Evolutionary conservation across 2,113 vertebrate species (phyloP).

Genomic region (Labeo rohita): DNA sequence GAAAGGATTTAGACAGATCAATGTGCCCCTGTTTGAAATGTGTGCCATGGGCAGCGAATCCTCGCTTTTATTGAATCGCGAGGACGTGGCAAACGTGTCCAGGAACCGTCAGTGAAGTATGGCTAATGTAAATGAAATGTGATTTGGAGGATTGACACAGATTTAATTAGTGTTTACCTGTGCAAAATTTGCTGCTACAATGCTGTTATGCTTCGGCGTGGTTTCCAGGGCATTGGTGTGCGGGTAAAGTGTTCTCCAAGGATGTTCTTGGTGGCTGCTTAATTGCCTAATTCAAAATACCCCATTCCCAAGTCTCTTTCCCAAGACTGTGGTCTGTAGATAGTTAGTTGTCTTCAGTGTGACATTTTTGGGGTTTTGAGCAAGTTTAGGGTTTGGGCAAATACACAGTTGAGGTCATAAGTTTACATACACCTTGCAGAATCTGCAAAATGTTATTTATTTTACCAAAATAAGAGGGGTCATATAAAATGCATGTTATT

Average conservation of each 20-base stretch:
- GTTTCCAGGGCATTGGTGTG: neutral
- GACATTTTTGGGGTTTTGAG: neutral
- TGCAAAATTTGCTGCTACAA: neutral
- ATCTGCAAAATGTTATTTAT: too few species aligned
- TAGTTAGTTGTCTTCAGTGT: neutral
- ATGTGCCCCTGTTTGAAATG: conserved; percentile 29
- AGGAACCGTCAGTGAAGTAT: conserved; percentile 3
- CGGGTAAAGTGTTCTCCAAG: neutral
- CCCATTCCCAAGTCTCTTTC: neutral
- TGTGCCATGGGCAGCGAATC: conserved; percentile 1
- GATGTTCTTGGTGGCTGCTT: neutral
- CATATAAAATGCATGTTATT: too few species aligned
- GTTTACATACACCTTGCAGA: too few species aligned
- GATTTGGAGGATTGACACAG: neutral
- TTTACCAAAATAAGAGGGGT: too few species aligned
- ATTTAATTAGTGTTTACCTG: neutral
- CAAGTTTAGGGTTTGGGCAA: neutral
- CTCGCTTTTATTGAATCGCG: conserved; percentile 33
- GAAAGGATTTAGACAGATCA: conserved; percentile 50
- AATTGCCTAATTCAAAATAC: neutral
- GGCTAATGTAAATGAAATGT: conserved; percentile 5
- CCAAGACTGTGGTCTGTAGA: neutral
- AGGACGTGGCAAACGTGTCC: conserved; percentile 15
- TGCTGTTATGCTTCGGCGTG: neutral
- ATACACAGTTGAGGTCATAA: neutral